These are phyloP conservation scores for Dicrurus megarhynchus DNA, from an alignment of 2,113 vertebrate species.

Conservation along the genomic window DNA sequence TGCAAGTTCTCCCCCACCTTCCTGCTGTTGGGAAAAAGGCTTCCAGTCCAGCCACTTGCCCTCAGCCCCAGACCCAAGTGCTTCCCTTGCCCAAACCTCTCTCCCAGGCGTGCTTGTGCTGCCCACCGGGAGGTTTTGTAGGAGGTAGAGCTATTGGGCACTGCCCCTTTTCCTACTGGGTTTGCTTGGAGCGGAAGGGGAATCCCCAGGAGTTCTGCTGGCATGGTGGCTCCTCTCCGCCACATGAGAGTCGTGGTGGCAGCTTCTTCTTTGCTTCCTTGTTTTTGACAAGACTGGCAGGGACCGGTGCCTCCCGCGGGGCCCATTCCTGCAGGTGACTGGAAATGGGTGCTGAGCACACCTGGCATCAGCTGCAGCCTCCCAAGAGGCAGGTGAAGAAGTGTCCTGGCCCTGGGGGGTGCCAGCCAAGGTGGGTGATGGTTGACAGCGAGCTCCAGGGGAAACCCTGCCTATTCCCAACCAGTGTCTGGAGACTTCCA, in stretches of 20 bases:
- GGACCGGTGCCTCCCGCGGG: background rate
- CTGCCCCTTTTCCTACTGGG: background rate
- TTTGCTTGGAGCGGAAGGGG: background rate
- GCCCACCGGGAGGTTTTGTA: accelerated
- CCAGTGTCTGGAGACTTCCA: background rate
- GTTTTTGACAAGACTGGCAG: background rate
- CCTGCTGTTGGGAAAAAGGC: background rate
- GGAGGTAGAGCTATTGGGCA: background rate
- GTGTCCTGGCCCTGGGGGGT: background rate
- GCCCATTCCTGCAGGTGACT: accelerated
- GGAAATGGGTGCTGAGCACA: background rate
- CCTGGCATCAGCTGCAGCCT: background rate
- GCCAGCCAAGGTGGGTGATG: background rate
- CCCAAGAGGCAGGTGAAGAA: background rate
- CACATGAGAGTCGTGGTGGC: accelerated
- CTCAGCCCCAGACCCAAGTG: accelerated
- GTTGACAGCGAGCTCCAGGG: background rate
- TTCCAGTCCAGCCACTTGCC: background rate
- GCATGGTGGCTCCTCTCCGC: background rate
- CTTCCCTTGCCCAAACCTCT: background rate
- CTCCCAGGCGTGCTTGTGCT: background rate
- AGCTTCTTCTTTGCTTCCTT: background rate
- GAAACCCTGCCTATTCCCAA: background rate
- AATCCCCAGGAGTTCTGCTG: background rate
- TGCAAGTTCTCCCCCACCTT: background rate